A percentile compares a stretch with the other conserved stretches of the same genome.
phyloP scores from a whole-genome alignment of 1,140 invertebrate species.

The Aphelinus certus region DNA sequence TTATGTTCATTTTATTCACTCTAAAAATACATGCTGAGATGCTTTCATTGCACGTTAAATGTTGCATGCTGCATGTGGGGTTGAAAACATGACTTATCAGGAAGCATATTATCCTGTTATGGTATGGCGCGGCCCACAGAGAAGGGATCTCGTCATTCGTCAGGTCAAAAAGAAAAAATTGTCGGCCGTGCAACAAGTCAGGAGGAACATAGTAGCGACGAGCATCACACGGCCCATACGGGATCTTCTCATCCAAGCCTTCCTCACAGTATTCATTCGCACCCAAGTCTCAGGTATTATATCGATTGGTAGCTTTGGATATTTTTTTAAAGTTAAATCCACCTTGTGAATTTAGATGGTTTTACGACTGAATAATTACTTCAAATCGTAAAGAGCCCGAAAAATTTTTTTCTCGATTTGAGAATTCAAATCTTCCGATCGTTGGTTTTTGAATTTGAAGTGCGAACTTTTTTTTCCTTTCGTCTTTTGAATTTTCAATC shows the following conservation, averaged over 20 bases:
- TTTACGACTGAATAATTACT: no score
- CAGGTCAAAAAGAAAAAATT: conserved; percentile 54
- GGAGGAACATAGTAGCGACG: conserved; percentile 80
- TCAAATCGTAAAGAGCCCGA: no score
- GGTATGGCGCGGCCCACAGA: conserved; percentile 56
- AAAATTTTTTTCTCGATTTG: background rate
- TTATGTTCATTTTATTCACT: no score
- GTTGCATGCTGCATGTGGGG: conserved; percentile 50
- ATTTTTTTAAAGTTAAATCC: background rate
- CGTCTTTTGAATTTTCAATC: no score
- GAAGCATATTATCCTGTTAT: conserved; percentile 57
- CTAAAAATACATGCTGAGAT: conserved; percentile 20
- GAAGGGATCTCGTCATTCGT: conserved; percentile 55
- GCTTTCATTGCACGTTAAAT: conserved; percentile 42
- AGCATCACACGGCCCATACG: conserved; percentile 67
- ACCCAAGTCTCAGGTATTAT: conserved; percentile 63
- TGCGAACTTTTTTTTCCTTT: no score
- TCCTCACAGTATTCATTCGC: conserved; percentile 62
- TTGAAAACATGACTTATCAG: conserved; percentile 51
- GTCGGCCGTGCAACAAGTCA: conserved; percentile 68
- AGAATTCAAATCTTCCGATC: no score
- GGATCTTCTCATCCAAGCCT: conserved; percentile 63
- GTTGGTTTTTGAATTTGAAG: no score
- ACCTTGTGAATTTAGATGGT: no score
- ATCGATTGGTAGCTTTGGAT: background rate